phyloP scores from a whole-genome alignment of 1,140 invertebrate genomes.

The Euwallacea similis region DNA sequence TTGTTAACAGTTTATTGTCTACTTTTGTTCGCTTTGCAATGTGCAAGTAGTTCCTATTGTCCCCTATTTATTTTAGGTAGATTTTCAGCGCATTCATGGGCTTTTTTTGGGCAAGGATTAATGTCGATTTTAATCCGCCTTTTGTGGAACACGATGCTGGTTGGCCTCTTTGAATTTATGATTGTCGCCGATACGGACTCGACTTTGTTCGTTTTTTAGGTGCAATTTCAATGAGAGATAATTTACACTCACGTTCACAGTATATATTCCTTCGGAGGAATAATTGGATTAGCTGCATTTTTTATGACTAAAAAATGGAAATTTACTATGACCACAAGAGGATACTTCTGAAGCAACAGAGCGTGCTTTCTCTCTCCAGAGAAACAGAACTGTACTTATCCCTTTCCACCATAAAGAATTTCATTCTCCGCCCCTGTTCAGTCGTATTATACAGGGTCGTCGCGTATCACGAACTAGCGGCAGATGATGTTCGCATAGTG shows the following conservation, averaged over 20 bases:
- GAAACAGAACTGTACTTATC: too few species aligned
- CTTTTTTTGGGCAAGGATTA: slow-evolving; percentile 50
- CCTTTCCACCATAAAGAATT: too few species aligned
- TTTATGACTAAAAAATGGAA: not conserved
- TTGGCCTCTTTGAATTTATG: slow-evolving; percentile 29
- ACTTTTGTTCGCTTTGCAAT: slow-evolving; percentile 52
- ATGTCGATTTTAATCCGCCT: slow-evolving; percentile 46
- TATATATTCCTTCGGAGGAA: not conserved
- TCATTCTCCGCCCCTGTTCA: slow-evolving; percentile 21
- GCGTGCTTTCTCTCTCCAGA: too few species aligned
- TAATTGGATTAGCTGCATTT: slow-evolving; percentile 1
- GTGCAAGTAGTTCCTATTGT: slow-evolving; percentile 51
- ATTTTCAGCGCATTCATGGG: slow-evolving; percentile 48
- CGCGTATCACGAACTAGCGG: slow-evolving; percentile 22
- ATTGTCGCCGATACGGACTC: slow-evolving; percentile 8
- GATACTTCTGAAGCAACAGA: too few species aligned
- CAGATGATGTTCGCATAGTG: slow-evolving; percentile 51
- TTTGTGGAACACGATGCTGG: slow-evolving; percentile 37
- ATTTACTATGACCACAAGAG: too few species aligned
- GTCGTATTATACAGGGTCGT: slow-evolving; percentile 13
- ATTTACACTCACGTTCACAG: not conserved
- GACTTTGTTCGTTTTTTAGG: slow-evolving; percentile 11
- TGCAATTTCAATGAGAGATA: slow-evolving; percentile 5
- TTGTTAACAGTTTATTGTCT: slow-evolving; percentile 52
- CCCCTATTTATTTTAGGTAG: slow-evolving; percentile 52